A percentile compares a stretch with the other conserved stretches of the same genome.
phyloP scores from a whole-genome alignment of 92 coral and sea anemone genomes.

The Pocillopora grandis region DNA sequence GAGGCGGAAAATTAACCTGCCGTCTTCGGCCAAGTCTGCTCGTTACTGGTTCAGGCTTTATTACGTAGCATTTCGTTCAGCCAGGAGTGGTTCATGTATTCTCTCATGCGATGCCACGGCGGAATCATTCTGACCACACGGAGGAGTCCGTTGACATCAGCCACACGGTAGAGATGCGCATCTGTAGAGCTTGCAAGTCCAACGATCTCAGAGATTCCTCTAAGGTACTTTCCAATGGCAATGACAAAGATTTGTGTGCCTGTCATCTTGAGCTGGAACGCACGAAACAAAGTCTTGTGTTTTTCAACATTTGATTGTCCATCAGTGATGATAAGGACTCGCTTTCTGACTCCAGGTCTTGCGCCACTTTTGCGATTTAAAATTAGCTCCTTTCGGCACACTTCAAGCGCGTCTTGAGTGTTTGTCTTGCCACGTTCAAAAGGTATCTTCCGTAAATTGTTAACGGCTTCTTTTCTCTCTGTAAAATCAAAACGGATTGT shows the following conservation, averaged over 20 bases:
- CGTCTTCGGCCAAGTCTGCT: not conserved
- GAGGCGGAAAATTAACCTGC: not conserved
- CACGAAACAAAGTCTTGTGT: conserved; percentile 67
- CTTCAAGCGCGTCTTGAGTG: conserved; percentile 73
- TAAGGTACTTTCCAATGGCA: conserved; percentile 75
- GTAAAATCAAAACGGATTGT: conserved; percentile 69
- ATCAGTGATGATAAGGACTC: conserved; percentile 77
- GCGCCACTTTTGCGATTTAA: conserved; percentile 43
- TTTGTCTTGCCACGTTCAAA: conserved; percentile 72
- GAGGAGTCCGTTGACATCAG: conserved; percentile 30
- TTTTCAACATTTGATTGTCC: conserved; percentile 81
- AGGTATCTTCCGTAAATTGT: conserved; percentile 36
- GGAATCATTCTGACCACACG: conserved; percentile 72
- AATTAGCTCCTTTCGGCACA: conserved; percentile 52
- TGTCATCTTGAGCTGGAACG: conserved; percentile 62
- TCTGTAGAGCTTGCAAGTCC: conserved; percentile 85
- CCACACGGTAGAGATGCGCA: conserved; percentile 75
- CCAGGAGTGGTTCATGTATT: conserved; percentile 56
- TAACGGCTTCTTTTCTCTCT: conserved; percentile 36
- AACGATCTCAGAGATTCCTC: conserved; percentile 84
- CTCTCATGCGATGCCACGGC: conserved; percentile 54
- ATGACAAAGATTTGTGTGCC: conserved; percentile 81
- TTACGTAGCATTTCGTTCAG: conserved; percentile 54
- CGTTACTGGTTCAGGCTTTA: not conserved
- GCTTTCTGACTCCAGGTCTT: conserved; percentile 62